Evolutionary conservation across 2,113 vertebrate species (phyloP).

Genomic region (Nothoprocta perdicaria): DNA sequence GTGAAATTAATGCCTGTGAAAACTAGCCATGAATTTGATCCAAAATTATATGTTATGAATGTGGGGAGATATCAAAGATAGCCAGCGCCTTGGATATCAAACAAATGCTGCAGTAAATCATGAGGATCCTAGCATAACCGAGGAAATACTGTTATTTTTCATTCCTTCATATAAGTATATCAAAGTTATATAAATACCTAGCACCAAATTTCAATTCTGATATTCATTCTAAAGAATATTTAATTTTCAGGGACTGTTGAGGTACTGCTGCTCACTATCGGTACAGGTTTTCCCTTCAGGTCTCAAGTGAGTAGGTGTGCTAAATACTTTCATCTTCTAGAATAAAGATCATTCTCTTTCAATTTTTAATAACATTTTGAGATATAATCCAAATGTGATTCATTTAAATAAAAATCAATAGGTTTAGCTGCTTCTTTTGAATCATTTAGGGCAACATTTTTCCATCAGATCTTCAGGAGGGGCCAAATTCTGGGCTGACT

Average conservation of each 20-base stretch:
- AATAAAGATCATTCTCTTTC: slow-evolving; percentile 18
- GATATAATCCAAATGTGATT: neutral
- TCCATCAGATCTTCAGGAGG: neutral
- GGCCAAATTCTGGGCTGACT: slow-evolving; percentile 32
- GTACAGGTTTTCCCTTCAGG: neutral
- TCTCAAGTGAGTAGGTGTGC: neutral
- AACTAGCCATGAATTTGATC: slow-evolving; percentile 27
- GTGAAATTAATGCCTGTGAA: slow-evolving; percentile 55
- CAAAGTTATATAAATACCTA: neutral
- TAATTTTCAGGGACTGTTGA: neutral
- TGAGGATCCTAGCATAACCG: neutral
- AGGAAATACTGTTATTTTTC: neutral
- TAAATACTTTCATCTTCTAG: slow-evolving; percentile 22
- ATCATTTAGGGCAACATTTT: slow-evolving; percentile 25
- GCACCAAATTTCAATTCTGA: neutral
- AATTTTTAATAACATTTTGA: slow-evolving; percentile 61
- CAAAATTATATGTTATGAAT: slow-evolving; percentile 20
- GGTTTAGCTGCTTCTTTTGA: slow-evolving; percentile 25
- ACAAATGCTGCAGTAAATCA: neutral
- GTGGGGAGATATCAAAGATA: neutral
- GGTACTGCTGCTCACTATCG: neutral
- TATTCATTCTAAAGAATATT: neutral
- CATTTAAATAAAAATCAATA: slow-evolving; percentile 56
- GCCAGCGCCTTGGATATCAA: neutral
- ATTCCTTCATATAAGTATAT: neutral